phyloP scores from a whole-genome alignment of 1,140 invertebrate genomes.

The Drosophila teissieri region DNA sequence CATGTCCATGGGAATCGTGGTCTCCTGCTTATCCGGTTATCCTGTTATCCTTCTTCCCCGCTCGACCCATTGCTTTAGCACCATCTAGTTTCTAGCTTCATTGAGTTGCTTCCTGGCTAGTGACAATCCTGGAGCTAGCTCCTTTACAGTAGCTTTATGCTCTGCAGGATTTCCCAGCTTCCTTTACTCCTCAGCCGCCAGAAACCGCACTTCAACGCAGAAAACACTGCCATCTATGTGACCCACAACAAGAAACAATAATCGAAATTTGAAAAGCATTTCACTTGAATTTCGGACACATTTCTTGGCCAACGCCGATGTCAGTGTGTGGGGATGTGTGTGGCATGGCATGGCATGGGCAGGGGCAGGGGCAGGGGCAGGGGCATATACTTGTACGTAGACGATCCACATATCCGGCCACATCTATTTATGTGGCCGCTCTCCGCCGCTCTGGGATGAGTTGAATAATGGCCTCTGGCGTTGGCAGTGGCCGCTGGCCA shows the following conservation, averaged over 20 bases:
- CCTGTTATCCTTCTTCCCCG: neutral
- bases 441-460: conserved; percentile 25
- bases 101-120: no score
- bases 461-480: conserved; percentile 41
- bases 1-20: neutral
- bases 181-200: no score
- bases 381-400: neutral
- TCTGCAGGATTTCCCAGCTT: no score
- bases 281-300: conserved; percentile 12
- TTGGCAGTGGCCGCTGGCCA: conserved; percentile 22
- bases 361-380: no score
- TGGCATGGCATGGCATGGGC: no score
- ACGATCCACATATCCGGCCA: conserved; percentile 5
- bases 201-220: no score
- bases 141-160: no score
- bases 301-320: conserved; percentile 35
- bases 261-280: conserved; percentile 61
- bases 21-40: neutral
- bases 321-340: conserved; percentile 10
- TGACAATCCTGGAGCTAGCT: neutral
- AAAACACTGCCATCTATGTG: conserved; percentile 1
- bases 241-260: conserved; percentile 47
- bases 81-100: no score
- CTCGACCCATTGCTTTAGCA: no score
- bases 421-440: conserved; percentile 27